Percentiles rank a stretch among this genome's conserved stretches.
phyloP scores from a whole-genome alignment of 2,888 invertebrate genomes.

The Euplagia quadripunctaria region DNA sequence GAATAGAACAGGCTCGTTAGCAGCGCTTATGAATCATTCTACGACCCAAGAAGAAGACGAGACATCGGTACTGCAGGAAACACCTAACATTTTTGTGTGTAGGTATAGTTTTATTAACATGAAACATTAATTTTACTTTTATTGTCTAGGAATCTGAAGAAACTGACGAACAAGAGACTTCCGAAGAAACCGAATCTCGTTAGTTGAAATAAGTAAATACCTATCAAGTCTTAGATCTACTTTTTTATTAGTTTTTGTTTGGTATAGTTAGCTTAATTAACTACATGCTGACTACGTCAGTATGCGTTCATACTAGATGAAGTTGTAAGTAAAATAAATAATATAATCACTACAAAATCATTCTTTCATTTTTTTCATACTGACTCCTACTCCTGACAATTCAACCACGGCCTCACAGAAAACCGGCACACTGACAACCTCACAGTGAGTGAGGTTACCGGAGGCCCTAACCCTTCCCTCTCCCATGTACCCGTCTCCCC shows the following conservation, averaged over 20 bases:
- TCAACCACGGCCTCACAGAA: no score
- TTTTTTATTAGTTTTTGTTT: neutral
- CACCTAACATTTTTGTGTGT: neutral
- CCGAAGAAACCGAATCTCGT: conserved; percentile 80
- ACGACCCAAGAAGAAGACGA: conserved; percentile 72
- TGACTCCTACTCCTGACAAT: no score
- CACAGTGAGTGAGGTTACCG: no score
- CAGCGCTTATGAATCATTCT: conserved; percentile 77
- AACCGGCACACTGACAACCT: no score
- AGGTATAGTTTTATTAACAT: neutral
- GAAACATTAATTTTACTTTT: conserved; percentile 11
- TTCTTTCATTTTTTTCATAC: neutral
- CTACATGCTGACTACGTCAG: neutral
- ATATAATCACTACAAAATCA: neutral
- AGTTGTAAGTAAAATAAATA: neutral
- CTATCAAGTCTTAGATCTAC: neutral
- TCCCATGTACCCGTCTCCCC: no score
- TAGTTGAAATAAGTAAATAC: conserved; percentile 39
- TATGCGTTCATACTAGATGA: neutral
- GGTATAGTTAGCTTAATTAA: neutral
- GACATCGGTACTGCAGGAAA: conserved; percentile 59
- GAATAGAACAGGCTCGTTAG: conserved; percentile 73
- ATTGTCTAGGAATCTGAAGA: conserved; percentile 73
- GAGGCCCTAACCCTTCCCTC: no score
- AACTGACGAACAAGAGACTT: conserved; percentile 71